phyloP scores from a whole-genome alignment of 2,113 vertebrate species.

The Prunella himalayana region DNA sequence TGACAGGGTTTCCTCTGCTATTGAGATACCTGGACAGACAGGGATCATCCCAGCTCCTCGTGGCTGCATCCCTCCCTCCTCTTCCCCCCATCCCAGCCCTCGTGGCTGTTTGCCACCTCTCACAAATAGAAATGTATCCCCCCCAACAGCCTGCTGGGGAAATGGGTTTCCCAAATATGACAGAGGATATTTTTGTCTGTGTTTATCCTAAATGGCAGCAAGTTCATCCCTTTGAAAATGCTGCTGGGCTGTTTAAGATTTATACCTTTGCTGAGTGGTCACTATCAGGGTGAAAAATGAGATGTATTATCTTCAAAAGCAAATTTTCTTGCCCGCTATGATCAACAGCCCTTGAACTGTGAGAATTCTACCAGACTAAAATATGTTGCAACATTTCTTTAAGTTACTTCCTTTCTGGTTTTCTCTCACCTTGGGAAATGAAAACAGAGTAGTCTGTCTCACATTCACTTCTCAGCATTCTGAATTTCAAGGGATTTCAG shows the following conservation, averaged over 20 bases:
- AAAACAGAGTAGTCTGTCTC: slow-evolving; percentile 16
- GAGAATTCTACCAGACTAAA: slow-evolving; percentile 53
- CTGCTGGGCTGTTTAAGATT: slow-evolving; percentile 50
- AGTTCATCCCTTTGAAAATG: slow-evolving; percentile 41
- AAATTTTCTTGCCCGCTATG: slow-evolving; percentile 55
- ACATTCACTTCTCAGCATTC: neutral
- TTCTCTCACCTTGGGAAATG: slow-evolving; percentile 49
- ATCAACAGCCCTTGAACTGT: slow-evolving; percentile 63
- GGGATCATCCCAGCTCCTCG: neutral
- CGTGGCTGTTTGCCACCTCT: neutral
- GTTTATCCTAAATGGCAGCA: slow-evolving; percentile 56
- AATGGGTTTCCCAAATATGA: slow-evolving; percentile 39
- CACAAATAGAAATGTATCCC: neutral
- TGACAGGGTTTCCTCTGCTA: slow-evolving; percentile 51
- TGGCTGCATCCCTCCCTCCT: neutral
- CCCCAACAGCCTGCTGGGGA: neutral
- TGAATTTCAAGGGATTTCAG: slow-evolving; percentile 8
- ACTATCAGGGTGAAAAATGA: slow-evolving; percentile 65
- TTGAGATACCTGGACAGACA: neutral
- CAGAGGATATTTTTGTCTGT: slow-evolving; percentile 53
- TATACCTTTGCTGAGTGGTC: slow-evolving; percentile 48
- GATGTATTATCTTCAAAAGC: slow-evolving; percentile 61
- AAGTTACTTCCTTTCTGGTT: slow-evolving; percentile 34
- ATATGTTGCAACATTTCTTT: slow-evolving; percentile 63
- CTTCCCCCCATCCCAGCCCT: neutral